Conservation (phyloP, 2,113 vertebrate species). For the Urocynchramus pylzowi region DNA sequence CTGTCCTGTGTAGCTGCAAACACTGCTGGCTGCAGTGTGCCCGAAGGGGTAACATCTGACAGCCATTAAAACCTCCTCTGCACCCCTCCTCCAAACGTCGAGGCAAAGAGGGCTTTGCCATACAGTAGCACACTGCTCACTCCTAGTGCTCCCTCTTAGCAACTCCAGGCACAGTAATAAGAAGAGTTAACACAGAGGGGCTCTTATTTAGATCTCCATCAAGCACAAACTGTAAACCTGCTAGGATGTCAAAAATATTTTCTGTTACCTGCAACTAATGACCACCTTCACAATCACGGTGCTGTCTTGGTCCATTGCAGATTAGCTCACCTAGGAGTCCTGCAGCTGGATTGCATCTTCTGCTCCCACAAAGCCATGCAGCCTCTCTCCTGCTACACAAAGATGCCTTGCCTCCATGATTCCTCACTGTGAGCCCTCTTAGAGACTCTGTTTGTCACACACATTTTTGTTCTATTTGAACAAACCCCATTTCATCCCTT, state of each 20-base stretch:
- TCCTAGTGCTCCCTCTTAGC: rapidly evolving
- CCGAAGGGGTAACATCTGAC: not conserved
- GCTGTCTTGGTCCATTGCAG: not conserved
- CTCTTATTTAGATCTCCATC: not conserved
- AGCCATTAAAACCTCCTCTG: not conserved
- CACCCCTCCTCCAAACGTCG: not conserved
- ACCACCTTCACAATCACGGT: not conserved
- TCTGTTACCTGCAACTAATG: not conserved
- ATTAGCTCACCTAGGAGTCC: not conserved
- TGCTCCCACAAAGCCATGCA: not conserved
- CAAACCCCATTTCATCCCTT: not conserved
- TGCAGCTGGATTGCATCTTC: not conserved
- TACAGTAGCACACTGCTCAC: not conserved
- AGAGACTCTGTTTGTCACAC: not conserved
- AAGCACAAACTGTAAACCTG: not conserved
- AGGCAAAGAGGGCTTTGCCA: not conserved
- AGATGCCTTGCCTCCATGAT: not conserved
- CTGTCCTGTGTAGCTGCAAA: not conserved
- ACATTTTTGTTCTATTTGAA: not conserved
- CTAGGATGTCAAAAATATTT: not conserved
- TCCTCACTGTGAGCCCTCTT: not conserved
- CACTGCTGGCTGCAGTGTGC: not conserved
- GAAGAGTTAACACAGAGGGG: not conserved
- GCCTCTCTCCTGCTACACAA: not conserved
- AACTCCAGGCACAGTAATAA: not conserved